Evolutionary conservation across 35 echinoderm and acorn worm species (phyloP).

Genomic region (Apostichopus californicus): DNA sequence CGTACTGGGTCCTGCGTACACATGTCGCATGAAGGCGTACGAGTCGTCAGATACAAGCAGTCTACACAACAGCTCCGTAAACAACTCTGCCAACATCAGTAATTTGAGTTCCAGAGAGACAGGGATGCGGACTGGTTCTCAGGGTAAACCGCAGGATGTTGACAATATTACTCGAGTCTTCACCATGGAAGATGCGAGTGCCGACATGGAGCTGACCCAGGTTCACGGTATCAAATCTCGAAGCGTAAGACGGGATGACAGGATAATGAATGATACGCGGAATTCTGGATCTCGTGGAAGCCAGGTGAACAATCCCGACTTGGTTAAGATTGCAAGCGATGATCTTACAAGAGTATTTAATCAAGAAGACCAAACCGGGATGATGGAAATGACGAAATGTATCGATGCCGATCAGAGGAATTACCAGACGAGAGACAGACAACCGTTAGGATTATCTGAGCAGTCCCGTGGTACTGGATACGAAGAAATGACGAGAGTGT

Average conservation of each 20-base stretch:
- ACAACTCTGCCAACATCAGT: conserved; percentile 4
- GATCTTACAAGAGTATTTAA: conserved; percentile 16
- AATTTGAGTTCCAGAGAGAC: background rate
- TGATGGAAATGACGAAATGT: conserved; percentile 57
- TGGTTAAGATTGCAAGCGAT: background rate
- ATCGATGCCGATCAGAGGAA: background rate
- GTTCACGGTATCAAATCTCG: background rate
- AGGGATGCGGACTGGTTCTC: background rate
- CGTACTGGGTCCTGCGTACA: conserved; percentile 35
- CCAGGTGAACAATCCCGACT: background rate
- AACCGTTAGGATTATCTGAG: background rate
- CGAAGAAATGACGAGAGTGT: conserved; percentile 21
- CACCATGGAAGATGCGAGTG: conserved; percentile 35
- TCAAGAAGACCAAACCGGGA: conserved; percentile 15
- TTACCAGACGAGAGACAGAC: background rate
- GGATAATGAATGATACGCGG: background rate
- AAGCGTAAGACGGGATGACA: background rate
- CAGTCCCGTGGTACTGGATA: background rate
- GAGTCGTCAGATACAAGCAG: conserved; percentile 39
- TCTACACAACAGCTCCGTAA: conserved; percentile 25
- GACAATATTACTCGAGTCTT: conserved; percentile 54
- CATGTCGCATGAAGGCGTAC: conserved; percentile 27
- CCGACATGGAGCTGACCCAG: conserved; percentile 58
- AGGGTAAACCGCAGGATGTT: background rate
- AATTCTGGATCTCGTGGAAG: background rate